These are phyloP conservation scores for Cheilosia impressa DNA, from an alignment of 2,888 invertebrate species.

Conservation along the genomic window DNA sequence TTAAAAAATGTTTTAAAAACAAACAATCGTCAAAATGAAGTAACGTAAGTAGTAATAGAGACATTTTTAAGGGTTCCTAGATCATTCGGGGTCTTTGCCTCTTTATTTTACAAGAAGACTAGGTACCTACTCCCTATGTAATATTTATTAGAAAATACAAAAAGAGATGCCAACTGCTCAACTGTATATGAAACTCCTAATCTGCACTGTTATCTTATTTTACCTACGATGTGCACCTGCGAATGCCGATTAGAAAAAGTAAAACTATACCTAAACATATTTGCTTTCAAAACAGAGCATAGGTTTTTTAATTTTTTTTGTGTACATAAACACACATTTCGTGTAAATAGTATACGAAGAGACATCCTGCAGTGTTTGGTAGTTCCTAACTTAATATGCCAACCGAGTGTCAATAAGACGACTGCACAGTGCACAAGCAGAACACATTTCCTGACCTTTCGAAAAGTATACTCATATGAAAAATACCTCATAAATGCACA, in stretches of 20 bases:
- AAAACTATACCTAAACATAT: background rate
- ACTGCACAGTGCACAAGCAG: slow-evolving; percentile 9
- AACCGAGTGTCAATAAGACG: slow-evolving; percentile 2
- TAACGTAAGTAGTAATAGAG: too few species aligned
- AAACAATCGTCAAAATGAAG: too few species aligned
- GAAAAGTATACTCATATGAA: background rate
- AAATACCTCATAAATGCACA: background rate
- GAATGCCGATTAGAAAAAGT: background rate
- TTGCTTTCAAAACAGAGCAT: slow-evolving; percentile 21
- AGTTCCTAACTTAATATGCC: background rate
- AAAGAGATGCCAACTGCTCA: too few species aligned
- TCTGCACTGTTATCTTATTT: background rate
- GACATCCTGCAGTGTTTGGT: slow-evolving; percentile 17
- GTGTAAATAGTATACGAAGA: background rate
- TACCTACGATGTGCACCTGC: slow-evolving; percentile 21
- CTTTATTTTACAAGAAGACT: too few species aligned
- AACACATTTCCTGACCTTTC: slow-evolving; percentile 1
- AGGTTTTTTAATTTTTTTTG: slow-evolving; percentile 7
- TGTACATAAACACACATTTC: background rate
- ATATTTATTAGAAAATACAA: too few species aligned
- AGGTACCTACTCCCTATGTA: too few species aligned
- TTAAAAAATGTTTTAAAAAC: too few species aligned
- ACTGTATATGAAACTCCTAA: background rate
- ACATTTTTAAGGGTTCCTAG: too few species aligned
- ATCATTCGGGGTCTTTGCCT: too few species aligned